Evolutionary conservation across 1,140 invertebrate species (phyloP).

Genomic region (Sweltsa coloradensis): DNA sequence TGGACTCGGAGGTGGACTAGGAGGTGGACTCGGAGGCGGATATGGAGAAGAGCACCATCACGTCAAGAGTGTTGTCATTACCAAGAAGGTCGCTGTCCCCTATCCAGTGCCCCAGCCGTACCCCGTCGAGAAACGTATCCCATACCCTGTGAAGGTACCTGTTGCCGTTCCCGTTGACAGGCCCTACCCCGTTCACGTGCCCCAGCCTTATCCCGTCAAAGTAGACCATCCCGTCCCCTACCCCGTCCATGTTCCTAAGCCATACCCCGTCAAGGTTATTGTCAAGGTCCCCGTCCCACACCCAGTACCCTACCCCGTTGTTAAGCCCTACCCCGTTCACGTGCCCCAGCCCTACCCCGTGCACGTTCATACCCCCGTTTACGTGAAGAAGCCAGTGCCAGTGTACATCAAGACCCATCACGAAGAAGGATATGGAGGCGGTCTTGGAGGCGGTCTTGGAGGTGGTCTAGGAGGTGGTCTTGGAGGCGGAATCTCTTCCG

Average conservation of each 20-base stretch:
- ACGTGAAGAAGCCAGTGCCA: slow-evolving; percentile 3
- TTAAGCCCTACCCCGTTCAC: slow-evolving; percentile 13
- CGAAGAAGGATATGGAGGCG: no score
- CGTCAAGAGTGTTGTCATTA: slow-evolving; percentile 8
- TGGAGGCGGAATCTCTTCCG: background rate
- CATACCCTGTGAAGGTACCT: slow-evolving; percentile 5
- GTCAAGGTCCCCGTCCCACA: slow-evolving; percentile 17
- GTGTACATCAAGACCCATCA: slow-evolving; percentile 1
- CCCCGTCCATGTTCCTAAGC: slow-evolving; percentile 16
- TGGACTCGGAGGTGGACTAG: background rate
- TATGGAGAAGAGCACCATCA: background rate
- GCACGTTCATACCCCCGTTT: background rate
- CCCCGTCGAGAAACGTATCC: slow-evolving; percentile 17
- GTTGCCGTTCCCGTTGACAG: slow-evolving; percentile 18
- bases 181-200: slow-evolving; percentile 20
- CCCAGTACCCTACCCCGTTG: slow-evolving; percentile 16
- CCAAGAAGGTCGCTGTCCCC: slow-evolving; percentile 15
- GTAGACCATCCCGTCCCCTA: slow-evolving; percentile 18
- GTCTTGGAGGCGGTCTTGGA: background rate
- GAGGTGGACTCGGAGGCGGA: background rate
- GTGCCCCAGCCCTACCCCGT: slow-evolving; percentile 8
- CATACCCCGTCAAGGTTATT: slow-evolving; percentile 15
- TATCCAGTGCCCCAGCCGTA: slow-evolving; percentile 18
- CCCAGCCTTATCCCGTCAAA: slow-evolving; percentile 18
- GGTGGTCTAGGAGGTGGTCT: background rate